Evolutionary conservation across 2,113 vertebrate genomes (phyloP).

Genomic region (Abramis brama): DNA sequence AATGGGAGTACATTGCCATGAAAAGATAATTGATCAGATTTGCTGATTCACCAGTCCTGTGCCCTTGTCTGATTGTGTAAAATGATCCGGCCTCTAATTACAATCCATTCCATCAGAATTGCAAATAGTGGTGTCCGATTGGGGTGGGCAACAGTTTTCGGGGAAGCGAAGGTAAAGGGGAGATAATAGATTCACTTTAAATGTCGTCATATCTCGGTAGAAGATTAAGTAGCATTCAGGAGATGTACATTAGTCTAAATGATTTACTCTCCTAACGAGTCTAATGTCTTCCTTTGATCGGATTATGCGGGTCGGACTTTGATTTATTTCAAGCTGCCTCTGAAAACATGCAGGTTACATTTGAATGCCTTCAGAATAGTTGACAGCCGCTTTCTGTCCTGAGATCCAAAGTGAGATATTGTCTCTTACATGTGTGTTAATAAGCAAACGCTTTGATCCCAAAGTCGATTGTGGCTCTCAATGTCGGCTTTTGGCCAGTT

Average conservation of each 20-base stretch:
- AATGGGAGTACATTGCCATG: constrained; percentile 60
- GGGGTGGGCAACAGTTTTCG: constrained; percentile 67
- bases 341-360: constrained; percentile 29
- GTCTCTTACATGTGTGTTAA: not conserved
- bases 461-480: not conserved
- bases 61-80: constrained; percentile 75
- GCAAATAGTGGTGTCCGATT: constrained; percentile 75
- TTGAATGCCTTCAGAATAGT: constrained; percentile 16
- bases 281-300: constrained; percentile 51
- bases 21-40: constrained; percentile 74
- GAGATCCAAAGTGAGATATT: constrained; percentile 19
- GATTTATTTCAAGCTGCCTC: constrained; percentile 31
- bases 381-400: constrained; percentile 5
- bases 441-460: constrained; percentile 4
- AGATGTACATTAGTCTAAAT: constrained; percentile 50
- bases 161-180: constrained; percentile 68
- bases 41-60: constrained; percentile 78
- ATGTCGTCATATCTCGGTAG: constrained; percentile 58
- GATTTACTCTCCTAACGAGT: constrained; percentile 44
- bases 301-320: constrained; percentile 10
- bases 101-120: constrained; percentile 74
- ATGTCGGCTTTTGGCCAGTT: no score
- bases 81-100: constrained; percentile 77
- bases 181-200: constrained; percentile 74
- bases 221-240: constrained; percentile 44